Evolutionary conservation across 2,888 invertebrate species (phyloP).

Genomic region (Cheilosia vernalis): DNA sequence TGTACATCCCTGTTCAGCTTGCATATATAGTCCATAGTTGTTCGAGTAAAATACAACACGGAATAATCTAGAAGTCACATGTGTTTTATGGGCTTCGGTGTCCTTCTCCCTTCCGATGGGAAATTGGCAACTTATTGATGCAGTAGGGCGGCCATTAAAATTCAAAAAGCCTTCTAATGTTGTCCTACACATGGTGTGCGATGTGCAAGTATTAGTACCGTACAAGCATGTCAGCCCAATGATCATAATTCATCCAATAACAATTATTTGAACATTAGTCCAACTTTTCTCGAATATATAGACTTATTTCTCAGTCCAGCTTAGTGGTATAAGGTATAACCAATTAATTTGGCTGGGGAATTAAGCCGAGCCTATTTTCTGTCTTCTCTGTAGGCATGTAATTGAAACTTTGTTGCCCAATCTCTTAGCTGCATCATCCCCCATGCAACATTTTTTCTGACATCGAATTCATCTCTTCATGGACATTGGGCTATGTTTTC

Average conservation of each 20-base stretch:
- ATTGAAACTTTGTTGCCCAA: too few species aligned
- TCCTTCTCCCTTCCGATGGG: background rate
- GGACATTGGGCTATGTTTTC: background rate
- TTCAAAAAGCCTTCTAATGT: background rate
- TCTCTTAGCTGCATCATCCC: background rate
- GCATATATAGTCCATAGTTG: conserved; percentile 17
- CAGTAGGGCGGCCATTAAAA: background rate
- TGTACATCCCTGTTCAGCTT: conserved; percentile 1
- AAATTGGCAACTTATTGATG: conserved; percentile 21
- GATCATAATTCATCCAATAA: background rate
- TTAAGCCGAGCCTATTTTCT: background rate
- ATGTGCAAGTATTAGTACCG: background rate
- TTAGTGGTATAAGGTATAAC: conserved; percentile 27
- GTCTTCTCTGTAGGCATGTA: background rate
- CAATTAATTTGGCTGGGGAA: conserved; percentile 46
- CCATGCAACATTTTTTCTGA: background rate
- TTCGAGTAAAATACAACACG: conserved; percentile 21
- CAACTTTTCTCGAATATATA: background rate
- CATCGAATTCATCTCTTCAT: too few species aligned
- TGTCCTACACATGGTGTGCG: background rate
- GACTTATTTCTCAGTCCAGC: background rate
- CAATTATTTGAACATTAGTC: conserved; percentile 6
- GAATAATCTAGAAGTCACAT: conserved; percentile 24
- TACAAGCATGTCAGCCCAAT: background rate
- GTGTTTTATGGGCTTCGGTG: background rate